Conservation (phyloP, 2,113 vertebrate genomes). For the Copsychus sechellarum region DNA sequence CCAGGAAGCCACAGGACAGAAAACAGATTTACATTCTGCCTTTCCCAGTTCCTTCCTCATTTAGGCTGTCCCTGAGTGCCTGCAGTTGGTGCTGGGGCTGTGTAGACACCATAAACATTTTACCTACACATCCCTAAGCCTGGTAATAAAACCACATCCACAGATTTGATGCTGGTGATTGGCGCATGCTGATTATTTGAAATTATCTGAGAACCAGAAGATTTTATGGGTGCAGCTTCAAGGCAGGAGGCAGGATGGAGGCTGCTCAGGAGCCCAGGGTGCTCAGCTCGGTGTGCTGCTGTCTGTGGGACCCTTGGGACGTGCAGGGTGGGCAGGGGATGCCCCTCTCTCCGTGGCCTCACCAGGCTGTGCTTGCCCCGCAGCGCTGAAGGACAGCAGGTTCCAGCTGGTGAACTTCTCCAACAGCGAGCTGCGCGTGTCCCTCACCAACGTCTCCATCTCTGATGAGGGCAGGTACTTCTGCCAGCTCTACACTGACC, state of each 20-base stretch:
- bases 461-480: constrained; percentile 96
- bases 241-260: not conserved
- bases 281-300: fast-evolving
- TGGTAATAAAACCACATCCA: fast-evolving
- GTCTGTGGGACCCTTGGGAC: not conserved
- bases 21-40: not conserved
- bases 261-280: not conserved
- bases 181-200: not conserved
- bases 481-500: constrained; percentile 98
- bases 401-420: constrained; percentile 99
- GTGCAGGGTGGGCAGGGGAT: not conserved
- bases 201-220: not conserved
- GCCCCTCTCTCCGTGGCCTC: fast-evolving
- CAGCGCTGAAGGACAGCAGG: constrained; percentile 98
- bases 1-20: not conserved
- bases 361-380: constrained; percentile 33
- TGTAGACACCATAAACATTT: not conserved
- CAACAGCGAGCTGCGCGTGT: constrained; percentile 96
- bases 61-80: not conserved
- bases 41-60: not conserved
- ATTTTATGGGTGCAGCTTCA: not conserved
- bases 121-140: not conserved
- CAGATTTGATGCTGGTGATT: fast-evolving
- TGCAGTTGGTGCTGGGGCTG: fast-evolving
- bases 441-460: constrained; percentile 96